These are phyloP conservation scores for Bucco capensis DNA, from an alignment of 2,113 vertebrate species.

Conservation along the genomic window DNA sequence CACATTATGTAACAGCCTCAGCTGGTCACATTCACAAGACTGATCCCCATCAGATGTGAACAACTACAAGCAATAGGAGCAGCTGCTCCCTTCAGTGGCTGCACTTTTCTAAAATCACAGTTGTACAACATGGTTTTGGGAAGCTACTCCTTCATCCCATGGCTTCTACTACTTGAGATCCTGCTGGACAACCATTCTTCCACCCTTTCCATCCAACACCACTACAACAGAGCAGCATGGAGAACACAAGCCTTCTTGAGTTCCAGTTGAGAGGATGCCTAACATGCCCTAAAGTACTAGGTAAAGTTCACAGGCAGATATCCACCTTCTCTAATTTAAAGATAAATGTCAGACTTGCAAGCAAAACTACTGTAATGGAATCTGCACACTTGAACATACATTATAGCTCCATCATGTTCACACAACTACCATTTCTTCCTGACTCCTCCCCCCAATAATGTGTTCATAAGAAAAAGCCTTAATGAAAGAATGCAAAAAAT, in stretches of 20 bases:
- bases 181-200: neutral
- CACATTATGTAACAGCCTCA: neutral
- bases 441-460: neutral
- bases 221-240: accelerated
- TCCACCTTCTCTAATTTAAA: neutral
- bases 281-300: accelerated
- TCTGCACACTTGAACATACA: neutral
- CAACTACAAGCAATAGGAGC: accelerated
- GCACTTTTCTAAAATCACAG: neutral
- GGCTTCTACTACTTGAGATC: neutral
- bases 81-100: neutral
- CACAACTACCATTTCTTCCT: neutral
- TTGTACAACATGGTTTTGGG: neutral
- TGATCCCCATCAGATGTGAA: neutral
- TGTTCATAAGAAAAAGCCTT: neutral
- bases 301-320: neutral
- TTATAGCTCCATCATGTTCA: neutral
- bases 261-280: neutral
- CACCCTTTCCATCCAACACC: neutral
- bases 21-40: neutral
- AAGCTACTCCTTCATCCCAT: neutral
- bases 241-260: neutral
- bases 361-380: neutral
- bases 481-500: neutral
- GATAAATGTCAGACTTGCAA: neutral